Evolutionary conservation across 1,140 invertebrate species (phyloP), one percentile per base, ranked within the genome.

Genomic region (Drosophila leontia): DNA sequence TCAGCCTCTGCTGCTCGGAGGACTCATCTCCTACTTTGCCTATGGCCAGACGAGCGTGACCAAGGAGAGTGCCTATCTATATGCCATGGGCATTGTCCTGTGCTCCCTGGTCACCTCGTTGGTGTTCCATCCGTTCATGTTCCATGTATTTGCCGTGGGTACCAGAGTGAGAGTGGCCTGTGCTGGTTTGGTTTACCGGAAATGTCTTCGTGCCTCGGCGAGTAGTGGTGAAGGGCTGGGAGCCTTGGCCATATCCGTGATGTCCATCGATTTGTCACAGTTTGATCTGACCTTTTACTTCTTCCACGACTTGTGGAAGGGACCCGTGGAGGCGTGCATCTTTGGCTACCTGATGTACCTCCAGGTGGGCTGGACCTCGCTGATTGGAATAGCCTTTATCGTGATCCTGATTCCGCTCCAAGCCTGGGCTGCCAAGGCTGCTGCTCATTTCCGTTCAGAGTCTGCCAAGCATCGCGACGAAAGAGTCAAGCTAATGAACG

Each of bases 331-430:
- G 80, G 78, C 94, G 6, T 84, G 69, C 5, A 92, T 93, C 7
- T 94, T 94, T 15, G 92, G 92, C 32, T 94, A 94, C 67, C 82
- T 94, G 5, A 94, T 94, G 35, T 94, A 93, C 57, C 64, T 79
- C 5, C 92, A 94, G 64, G 93, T 94, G 12, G 94, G 93, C 39
- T 93, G 95, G 29, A 94, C 97, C 0, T 95, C 95, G 0, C 84
- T 98, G 1, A 95, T 96, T 8, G 97, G 97, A 0, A 95, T 98
- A 4, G 94, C 94, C 0, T 95, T 97, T 26, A 93, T 98, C 1
- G 69, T 98, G 4, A 83, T 96, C 26, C 96, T 97, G 37, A 96
- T 98, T 61, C 97, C 97, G 1, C 92, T 98, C 11, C 97, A 98
- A 94, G 95, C 96, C 94, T 95, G 94, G 91, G 91, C 94, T 13